Evolutionary conservation across 2,888 invertebrate genomes (phyloP), one percentile per base, ranked within the genome.

Genomic region (Candidula unifasciata): DNA sequence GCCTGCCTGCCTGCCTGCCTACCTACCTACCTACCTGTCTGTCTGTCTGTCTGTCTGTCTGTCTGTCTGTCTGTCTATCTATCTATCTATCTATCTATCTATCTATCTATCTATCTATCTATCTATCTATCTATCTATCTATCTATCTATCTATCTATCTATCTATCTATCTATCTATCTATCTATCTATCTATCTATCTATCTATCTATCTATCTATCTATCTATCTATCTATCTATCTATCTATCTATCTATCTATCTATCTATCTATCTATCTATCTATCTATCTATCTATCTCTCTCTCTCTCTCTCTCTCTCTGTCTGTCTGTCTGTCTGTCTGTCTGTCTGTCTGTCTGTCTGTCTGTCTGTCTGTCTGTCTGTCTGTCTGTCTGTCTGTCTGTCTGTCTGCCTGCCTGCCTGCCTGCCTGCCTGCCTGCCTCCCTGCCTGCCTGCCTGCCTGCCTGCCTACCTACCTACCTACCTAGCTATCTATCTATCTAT

Each of bases 271-370:
- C 44, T 44, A 10, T 44, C 44, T 71, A 1, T 71, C 71, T 71
- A 6, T 71, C 71, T 71, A 1, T 71, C 71, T 71, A 6, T 71
- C 13, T 71, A 6, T 71, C 71, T 71, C 0, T 71, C 71, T 71
- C 13, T 71, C 6, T 71, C 71, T 71, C 0, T 71, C 71, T 71
- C 27, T 71, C 13, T 71, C 27, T 71, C 71, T 71, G 10, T 71
- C 71, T 71, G 27, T 71, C 13, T 71, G 27, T 71, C 71, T 71
- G 10, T 71, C 71, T 71, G 27, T 71, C 13, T 71, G 33, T 76
- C 76, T 76, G 44, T 76, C 76, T 76, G 44, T 76, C 76, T 76
- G 44, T 76, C 76, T 76, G 44, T 76, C 76, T 52, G 27, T 52
- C 52, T 52, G 27, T 52, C 52, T 52, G 27, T 76, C 76, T 44